Evolutionary conservation across 37 sponge, comb jelly and placozoan species (phyloP).

Genomic region (Halichondria panicea): DNA sequence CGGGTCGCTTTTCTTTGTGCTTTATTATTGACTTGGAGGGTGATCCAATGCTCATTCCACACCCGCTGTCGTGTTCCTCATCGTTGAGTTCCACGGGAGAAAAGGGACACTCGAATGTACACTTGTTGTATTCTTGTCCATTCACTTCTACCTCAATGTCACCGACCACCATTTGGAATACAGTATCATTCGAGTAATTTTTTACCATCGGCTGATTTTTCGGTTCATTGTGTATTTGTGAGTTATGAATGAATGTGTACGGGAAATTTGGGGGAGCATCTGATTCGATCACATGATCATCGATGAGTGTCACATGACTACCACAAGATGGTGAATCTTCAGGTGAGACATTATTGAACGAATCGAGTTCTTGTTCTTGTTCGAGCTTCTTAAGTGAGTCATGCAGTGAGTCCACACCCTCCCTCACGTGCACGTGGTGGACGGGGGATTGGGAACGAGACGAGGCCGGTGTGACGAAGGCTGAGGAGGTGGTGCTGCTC

Average conservation of each 20-base stretch:
- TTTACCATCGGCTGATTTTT: too few species aligned
- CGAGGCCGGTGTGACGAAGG: background rate
- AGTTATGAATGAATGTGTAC: too few species aligned
- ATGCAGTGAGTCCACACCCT: background rate
- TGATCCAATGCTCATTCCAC: background rate
- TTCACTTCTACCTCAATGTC: background rate
- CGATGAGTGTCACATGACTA: slow-evolving; percentile 4
- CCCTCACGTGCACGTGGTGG: background rate
- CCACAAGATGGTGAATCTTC: background rate
- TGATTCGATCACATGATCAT: too few species aligned
- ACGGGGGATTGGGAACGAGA: background rate
- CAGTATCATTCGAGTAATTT: too few species aligned
- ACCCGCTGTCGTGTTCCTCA: background rate
- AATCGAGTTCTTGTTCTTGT: background rate
- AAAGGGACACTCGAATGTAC: background rate
- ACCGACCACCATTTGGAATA: background rate
- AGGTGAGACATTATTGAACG: background rate
- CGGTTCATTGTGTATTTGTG: too few species aligned
- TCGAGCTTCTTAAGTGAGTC: background rate
- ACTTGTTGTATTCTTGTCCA: background rate
- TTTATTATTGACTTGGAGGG: background rate
- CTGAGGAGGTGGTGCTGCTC: too few species aligned
- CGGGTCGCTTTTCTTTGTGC: background rate
- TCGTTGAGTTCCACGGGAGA: background rate
- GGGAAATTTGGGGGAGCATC: background rate